phyloP scores from a whole-genome alignment of 2,888 invertebrate genomes.

The Meloe dianella region DNA sequence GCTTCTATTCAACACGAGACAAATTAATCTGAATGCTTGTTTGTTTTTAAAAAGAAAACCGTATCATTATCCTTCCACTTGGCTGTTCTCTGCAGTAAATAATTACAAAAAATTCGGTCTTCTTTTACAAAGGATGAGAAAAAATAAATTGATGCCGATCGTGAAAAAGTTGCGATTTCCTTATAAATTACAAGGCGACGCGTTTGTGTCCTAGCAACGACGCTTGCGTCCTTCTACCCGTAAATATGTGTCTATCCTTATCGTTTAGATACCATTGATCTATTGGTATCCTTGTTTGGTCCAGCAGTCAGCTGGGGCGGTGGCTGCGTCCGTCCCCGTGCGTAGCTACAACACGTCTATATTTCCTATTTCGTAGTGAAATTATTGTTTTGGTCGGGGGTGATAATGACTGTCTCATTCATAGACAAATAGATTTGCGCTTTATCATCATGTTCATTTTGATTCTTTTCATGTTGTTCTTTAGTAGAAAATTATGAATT shows the following conservation, averaged over 20 bases:
- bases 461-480: neutral
- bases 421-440: slow-evolving; percentile 7
- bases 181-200: slow-evolving; percentile 35
- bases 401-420: slow-evolving; percentile 18
- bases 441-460: neutral
- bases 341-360: slow-evolving; percentile 38
- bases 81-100: too few species aligned
- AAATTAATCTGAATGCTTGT: neutral
- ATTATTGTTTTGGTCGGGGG: slow-evolving; percentile 21
- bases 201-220: slow-evolving; percentile 56
- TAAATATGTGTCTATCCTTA: slow-evolving; percentile 43
- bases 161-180: neutral
- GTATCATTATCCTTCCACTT: neutral
- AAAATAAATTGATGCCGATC: too few species aligned
- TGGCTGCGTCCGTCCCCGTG: slow-evolving; percentile 59
- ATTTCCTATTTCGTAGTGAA: slow-evolving; percentile 34
- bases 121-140: too few species aligned
- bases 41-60: neutral
- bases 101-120: too few species aligned
- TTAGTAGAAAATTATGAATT: slow-evolving; percentile 11
- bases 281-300: slow-evolving; percentile 54
- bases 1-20: neutral
- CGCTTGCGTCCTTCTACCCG: slow-evolving; percentile 53
- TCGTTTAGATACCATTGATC: slow-evolving; percentile 43
- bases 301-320: slow-evolving; percentile 61